Evolutionary conservation across 2,888 invertebrate genomes (phyloP).

Genomic region (Odontocerum albicorne): DNA sequence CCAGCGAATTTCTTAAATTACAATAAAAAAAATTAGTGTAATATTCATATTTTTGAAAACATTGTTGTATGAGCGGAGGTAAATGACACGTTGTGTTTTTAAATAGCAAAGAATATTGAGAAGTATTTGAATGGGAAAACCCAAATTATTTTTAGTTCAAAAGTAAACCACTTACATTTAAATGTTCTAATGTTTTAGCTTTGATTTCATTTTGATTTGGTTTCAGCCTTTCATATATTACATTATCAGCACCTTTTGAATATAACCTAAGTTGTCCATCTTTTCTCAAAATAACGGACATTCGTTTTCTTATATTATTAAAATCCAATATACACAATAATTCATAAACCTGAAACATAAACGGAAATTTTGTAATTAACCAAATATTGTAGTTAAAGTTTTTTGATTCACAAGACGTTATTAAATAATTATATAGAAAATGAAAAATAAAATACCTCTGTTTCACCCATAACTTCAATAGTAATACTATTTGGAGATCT

Average conservation of each 20-base stretch:
- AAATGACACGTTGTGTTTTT: too few species aligned
- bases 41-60: too few species aligned
- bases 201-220: constrained; percentile 74
- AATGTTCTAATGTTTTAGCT: constrained; percentile 86
- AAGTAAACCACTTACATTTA: constrained; percentile 92
- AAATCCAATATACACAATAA: constrained; percentile 97
- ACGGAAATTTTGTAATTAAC: too few species aligned
- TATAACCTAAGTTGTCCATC: constrained; percentile 84
- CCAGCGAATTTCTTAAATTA: constrained; percentile 85
- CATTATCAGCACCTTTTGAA: constrained; percentile 98
- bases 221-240: constrained; percentile 92
- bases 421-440: too few species aligned
- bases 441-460: constrained; percentile 54
- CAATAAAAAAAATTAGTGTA: background rate
- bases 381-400: too few species aligned
- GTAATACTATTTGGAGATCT: constrained; percentile 91
- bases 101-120: too few species aligned
- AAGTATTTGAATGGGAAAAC: too few species aligned
- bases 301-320: constrained; percentile 97
- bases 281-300: constrained; percentile 92
- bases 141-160: too few species aligned
- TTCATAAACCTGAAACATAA: constrained; percentile 77
- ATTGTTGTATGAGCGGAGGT: background rate
- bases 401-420: too few species aligned
- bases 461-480: constrained; percentile 81